These are phyloP conservation scores for Emydocephalus ijimae DNA, from an alignment of 2,113 vertebrate genomes.

Conservation along the genomic window DNA sequence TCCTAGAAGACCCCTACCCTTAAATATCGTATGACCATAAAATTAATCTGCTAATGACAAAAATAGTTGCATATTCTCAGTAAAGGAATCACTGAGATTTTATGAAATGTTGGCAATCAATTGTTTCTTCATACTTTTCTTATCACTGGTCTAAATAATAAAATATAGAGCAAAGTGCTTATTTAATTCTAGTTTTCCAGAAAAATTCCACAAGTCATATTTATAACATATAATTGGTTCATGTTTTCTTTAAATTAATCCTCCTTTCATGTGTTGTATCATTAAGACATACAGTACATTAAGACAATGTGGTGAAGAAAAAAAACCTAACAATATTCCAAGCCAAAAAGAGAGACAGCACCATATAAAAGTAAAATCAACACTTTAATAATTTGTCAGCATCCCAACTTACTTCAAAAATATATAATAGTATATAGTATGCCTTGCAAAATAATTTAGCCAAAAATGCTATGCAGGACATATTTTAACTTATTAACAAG, in stretches of 20 bases:
- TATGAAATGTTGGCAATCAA: background rate
- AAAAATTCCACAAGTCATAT: background rate
- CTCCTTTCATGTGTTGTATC: background rate
- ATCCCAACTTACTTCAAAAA: background rate
- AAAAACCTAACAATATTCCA: background rate
- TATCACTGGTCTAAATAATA: background rate
- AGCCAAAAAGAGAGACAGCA: background rate
- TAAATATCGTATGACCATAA: background rate
- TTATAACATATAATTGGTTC: rapidly evolving
- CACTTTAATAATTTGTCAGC: background rate
- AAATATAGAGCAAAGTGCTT: background rate
- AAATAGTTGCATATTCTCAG: constrained; percentile 20
- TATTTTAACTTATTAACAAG: background rate
- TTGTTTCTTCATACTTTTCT: constrained; percentile 6
- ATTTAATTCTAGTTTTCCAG: background rate
- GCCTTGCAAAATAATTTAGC: background rate
- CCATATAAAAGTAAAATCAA: background rate
- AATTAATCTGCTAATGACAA: constrained; percentile 9
- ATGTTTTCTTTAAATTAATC: constrained; percentile 12
- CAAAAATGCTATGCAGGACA: background rate
- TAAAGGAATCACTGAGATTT: background rate
- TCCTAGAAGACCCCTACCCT: too few relatives aligned
- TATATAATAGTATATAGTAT: background rate
- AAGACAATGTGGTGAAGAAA: background rate
- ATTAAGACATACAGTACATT: background rate